Conservation (phyloP, 2,113 vertebrate species). For the cattle (Bos taurus) region DNA sequence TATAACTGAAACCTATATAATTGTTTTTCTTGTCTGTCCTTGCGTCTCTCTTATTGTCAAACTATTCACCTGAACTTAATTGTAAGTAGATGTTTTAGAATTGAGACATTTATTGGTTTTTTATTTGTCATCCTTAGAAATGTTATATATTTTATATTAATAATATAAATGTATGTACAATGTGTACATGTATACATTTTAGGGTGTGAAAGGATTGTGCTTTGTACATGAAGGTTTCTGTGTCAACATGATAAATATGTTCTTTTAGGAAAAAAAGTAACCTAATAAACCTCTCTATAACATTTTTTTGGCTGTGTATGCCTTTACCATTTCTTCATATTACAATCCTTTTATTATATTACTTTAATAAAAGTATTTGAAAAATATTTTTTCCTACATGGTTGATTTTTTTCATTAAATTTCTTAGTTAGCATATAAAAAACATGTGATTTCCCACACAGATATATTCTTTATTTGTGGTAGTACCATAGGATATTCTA, state of each 20-base stretch:
- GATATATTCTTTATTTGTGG: neutral
- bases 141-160: neutral
- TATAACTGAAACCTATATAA: neutral
- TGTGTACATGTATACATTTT: neutral
- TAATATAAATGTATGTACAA: neutral
- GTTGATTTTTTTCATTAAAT: neutral
- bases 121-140: neutral
- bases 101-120: neutral
- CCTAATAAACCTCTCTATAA: neutral
- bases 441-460: neutral
- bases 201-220: neutral
- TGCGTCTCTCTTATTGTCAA: neutral
- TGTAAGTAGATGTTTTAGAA: neutral
- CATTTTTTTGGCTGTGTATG: neutral
- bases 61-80: neutral
- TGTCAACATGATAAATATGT: neutral
- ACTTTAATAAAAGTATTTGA: neutral
- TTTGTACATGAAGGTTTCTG: neutral
- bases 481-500: neutral
- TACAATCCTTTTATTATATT: neutral
- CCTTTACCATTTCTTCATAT: neutral
- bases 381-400: neutral
- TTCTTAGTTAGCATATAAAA: neutral
- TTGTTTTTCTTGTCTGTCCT: neutral
- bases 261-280: neutral